Evolutionary conservation across 1,140 invertebrate genomes (phyloP), one percentile per base, ranked within the genome.

Genomic region (Nephila pilipes): DNA sequence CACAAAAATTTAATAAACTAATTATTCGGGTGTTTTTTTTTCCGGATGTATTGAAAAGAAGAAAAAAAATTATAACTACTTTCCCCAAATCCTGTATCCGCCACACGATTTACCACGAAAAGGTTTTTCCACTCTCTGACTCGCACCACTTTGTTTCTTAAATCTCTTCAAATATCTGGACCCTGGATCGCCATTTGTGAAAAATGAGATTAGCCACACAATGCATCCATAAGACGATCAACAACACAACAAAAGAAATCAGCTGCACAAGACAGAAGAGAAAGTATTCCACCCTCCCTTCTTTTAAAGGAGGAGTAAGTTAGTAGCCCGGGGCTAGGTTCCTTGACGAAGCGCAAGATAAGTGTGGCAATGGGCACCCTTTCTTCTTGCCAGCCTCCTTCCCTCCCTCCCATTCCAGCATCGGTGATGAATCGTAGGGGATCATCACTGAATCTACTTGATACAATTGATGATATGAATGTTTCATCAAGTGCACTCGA

Each of bases 281-380:
- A 87, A 88, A 88, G 32, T 80, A n/a, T 57, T 20, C 83, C 80
- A 25, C 80, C 80, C 54, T 54, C 80, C 80, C 80, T 83, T 54
- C 54, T 69, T 88, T 88, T 88, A 69, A 88, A 36, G 87, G 87
- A 90, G 87, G 46, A 55, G 65, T 88, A 88, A 88, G 60, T 55
- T 79, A 90, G 87, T 79, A 90, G 87, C 87, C 87, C 65, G 75
- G 87, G 87, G 87, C 87, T 55, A 79, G 5, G 57, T 79, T 90
- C 87, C 87, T 69, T 90, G 87, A 90, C 87, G 10, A 69, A 88
- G 87, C 20, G 20, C 20, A 46, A 83, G 80, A 83, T 83, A 25
- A 83, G 80, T 69, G 65, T 69, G 65, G 65, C 65, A 69, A 69
- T 22, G 79, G 79, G 79, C 79, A 81, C 79, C 79, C 79, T 81